Conservation (phyloP, 2,797 vertebrate species). For the Sebastiscus tertius region DNA sequence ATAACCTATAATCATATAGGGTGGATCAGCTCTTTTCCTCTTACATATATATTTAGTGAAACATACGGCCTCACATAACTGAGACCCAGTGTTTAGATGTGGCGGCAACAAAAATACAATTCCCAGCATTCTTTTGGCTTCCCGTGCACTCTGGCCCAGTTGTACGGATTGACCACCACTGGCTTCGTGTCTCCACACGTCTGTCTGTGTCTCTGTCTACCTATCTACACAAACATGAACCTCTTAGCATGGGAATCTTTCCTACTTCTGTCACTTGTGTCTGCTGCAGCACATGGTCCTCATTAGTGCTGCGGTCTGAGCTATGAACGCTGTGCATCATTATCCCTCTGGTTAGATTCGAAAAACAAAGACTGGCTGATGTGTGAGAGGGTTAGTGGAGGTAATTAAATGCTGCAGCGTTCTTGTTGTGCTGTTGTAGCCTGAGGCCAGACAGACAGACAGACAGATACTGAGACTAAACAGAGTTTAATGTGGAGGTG, state of each 20-base stretch:
- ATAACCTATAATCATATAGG: conserved; percentile 80
- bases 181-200: not conserved
- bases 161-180: conserved; percentile 11
- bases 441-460: not conserved
- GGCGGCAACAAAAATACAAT: conserved; percentile 65
- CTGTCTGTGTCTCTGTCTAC: not conserved
- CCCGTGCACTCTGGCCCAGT: conserved; percentile 48
- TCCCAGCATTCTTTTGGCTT: conserved; percentile 77
- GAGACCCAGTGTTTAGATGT: conserved; percentile 67
- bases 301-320: conserved; percentile 58
- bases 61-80: conserved; percentile 62
- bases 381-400: conserved; percentile 49
- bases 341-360: conserved; percentile 54
- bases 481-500: conserved; percentile 17
- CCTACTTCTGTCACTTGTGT: conserved; percentile 38
- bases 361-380: conserved; percentile 65
- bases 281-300: conserved; percentile 63
- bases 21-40: conserved; percentile 69
- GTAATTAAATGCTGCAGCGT: conserved; percentile 59
- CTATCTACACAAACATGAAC: not conserved
- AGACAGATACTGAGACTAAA: conserved; percentile 25
- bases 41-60: conserved; percentile 80
- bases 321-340: conserved; percentile 55
- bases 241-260: conserved; percentile 36
- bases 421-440: conserved; percentile 36